A percentile compares a stretch with the other conserved stretches of the same genome.
Evolutionary conservation across 2,797 vertebrate species (phyloP).

Genomic region (Knipowitschia caucasica): DNA sequence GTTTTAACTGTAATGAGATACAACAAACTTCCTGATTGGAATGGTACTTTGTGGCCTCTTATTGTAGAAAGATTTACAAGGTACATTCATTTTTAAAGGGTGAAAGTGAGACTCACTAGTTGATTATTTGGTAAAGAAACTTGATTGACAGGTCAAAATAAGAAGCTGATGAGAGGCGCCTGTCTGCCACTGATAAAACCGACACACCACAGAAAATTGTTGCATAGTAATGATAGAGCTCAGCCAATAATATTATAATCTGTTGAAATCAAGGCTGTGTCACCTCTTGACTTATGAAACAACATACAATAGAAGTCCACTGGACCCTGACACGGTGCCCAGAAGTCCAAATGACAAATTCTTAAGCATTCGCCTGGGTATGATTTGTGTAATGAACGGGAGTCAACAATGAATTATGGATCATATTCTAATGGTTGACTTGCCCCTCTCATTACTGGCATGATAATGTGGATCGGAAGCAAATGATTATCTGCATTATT

Average conservation of each 20-base stretch:
- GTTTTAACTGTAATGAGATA: background rate
- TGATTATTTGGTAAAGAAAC: conserved; percentile 52
- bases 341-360: conserved; percentile 45
- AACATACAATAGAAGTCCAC: conserved; percentile 40
- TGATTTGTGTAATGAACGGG: conserved; percentile 72
- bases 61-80: background rate
- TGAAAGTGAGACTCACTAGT: conserved; percentile 48
- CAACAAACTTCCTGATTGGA: background rate
- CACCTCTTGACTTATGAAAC: conserved; percentile 39
- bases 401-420: conserved; percentile 82
- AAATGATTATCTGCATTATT: conserved; percentile 69
- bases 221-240: conserved; percentile 30
- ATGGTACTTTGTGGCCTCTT: background rate
- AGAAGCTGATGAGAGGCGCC: conserved; percentile 62
- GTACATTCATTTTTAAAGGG: conserved; percentile 12
- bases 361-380: conserved; percentile 70
- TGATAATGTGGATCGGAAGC: conserved; percentile 71
- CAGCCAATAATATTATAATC: conserved; percentile 38
- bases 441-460: conserved; percentile 72
- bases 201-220: conserved; percentile 27
- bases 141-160: conserved; percentile 68
- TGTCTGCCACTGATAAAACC: conserved; percentile 69
- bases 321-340: conserved; percentile 32
- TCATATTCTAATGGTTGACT: conserved; percentile 76
- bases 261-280: conserved; percentile 46